Percentiles rank a stretch among this genome's conserved stretches.
phyloP scores from a whole-genome alignment of 1,140 invertebrate genomes.

The Drosophila persimilis region DNA sequence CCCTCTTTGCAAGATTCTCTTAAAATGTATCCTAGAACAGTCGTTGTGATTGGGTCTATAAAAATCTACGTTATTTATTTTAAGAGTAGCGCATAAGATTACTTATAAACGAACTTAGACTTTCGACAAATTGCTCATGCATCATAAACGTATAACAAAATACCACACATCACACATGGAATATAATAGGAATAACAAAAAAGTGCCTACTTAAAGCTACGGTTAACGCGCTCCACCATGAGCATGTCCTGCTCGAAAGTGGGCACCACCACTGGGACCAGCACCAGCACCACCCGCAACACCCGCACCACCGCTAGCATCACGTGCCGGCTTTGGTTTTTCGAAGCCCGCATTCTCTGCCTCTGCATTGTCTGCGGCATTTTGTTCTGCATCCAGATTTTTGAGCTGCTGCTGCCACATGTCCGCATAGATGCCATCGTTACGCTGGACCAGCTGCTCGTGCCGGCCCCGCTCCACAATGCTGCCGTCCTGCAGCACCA shows the following conservation, averaged over 20 bases:
- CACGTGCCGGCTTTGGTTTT: conserved; percentile 13
- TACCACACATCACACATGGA: conserved; percentile 61
- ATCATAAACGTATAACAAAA: conserved; percentile 38
- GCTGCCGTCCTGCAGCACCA: conserved; percentile 94
- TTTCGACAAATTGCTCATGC: conserved; percentile 26
- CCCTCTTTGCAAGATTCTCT: conserved; percentile 7
- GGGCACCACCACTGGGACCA: conserved; percentile 30
- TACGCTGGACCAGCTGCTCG: conserved; percentile 88
- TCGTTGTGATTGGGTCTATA: conserved; percentile 18
- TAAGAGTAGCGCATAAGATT: conserved; percentile 36
- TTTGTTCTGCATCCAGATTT: conserved; percentile 83
- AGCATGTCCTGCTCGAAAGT: conserved; percentile 62
- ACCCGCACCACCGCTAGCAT: background rate
- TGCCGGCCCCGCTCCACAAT: conserved; percentile 96
- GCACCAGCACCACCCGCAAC: background rate
- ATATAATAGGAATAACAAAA: conserved; percentile 61
- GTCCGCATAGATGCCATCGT: conserved; percentile 89
- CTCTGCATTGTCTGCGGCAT: conserved; percentile 24
- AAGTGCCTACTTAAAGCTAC: conserved; percentile 11
- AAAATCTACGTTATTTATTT: conserved; percentile 47
- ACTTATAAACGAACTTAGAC: conserved; percentile 51
- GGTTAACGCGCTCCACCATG: conserved; percentile 58
- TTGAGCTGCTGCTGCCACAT: conserved; percentile 95
- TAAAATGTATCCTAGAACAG: conserved; percentile 5
- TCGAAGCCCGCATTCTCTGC: conserved; percentile 7